A percentile compares a stretch with the other conserved stretches of the same genome.
phyloP scores from a whole-genome alignment of 2,888 invertebrate species.

The Luperina testacea region DNA sequence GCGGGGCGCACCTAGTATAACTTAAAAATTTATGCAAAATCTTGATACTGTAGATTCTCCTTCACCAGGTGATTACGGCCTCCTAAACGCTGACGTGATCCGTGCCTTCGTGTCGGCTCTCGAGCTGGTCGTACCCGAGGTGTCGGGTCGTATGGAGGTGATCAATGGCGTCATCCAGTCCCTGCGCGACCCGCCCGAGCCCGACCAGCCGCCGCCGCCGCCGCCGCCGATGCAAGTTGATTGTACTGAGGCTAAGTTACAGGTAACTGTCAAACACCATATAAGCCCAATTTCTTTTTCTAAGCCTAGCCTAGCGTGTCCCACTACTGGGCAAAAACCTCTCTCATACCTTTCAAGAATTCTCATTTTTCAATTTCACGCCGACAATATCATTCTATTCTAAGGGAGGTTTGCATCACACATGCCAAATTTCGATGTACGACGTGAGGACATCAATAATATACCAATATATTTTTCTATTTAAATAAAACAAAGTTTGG shows the following conservation, averaged over 20 bases:
- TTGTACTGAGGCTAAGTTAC: constrained; percentile 79
- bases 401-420: neutral
- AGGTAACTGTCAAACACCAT: constrained; percentile 67
- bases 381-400: neutral
- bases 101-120: constrained; percentile 83
- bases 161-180: constrained; percentile 89
- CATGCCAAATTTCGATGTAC: neutral
- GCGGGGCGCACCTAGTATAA: too few species aligned
- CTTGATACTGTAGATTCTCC: too few species aligned
- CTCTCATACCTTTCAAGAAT: neutral
- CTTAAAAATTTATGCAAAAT: too few species aligned
- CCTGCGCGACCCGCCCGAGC: constrained; percentile 89
- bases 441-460: too few species aligned
- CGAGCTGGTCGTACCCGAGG: constrained; percentile 83
- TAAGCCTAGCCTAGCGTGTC: neutral
- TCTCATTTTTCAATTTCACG: neutral
- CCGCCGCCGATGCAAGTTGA: constrained; percentile 75
- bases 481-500: too few species aligned
- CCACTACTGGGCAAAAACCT: neutral
- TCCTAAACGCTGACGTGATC: constrained; percentile 80
- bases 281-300: neutral
- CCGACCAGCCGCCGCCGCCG: constrained; percentile 68
- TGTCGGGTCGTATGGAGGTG: constrained; percentile 85
- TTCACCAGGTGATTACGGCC: constrained; percentile 81
- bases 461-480: too few species aligned